Base-by-base conservation (phyloP, 2,113 vertebrate species). In the Erythrolamprus reginae region DNA sequence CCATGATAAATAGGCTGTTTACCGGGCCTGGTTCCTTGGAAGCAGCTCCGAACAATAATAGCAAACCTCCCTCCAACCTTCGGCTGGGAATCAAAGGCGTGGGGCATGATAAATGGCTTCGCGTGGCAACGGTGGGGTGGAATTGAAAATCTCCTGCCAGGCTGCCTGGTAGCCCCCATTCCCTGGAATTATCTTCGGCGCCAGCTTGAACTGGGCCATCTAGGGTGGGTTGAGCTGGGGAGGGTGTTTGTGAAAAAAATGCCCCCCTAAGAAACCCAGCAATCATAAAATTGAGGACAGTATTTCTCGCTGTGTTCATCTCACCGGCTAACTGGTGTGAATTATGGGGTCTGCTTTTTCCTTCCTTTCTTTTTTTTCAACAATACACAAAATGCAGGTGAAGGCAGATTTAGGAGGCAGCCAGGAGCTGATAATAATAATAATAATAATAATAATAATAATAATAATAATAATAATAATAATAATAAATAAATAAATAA, bases 271-370 rank as follows among this genome's bases (percentile, higher is more conserved):
- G 95, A 96, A 96, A 94, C 92, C 90, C 91, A 85, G 90, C 95
- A 96, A 97, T 97, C 96, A 96, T 96, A 97, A 97, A 97, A 97
- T 96, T 95, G 96, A 96, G 95, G 93, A 92, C 96, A 96, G 89
- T 94, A 92, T 96, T 97, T 95, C 95, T 96, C 88, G 84, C 94
- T 95, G 95, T 93, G 96, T 96, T 96, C 95, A 96, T 95, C 95
- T 96, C 96, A 96, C 95, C 95, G 88, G 94, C 92, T 89, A 91
- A 92, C 92, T 95, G 94, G 96, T 96, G 94, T 94, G 94, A 94
- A 95, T 95, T 92, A 95, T 90, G 90, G 92, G 96, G 95, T 93
- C 92, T 93, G 89, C 93, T 95, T 61, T 61, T 10, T 1, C 9
- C 56, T 58, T n/a, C 1, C 58, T 28, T n/a, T 1, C 28, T 61